phyloP scores from a whole-genome alignment of 2,113 vertebrate genomes.

The Megaleporinus macrocephalus region DNA sequence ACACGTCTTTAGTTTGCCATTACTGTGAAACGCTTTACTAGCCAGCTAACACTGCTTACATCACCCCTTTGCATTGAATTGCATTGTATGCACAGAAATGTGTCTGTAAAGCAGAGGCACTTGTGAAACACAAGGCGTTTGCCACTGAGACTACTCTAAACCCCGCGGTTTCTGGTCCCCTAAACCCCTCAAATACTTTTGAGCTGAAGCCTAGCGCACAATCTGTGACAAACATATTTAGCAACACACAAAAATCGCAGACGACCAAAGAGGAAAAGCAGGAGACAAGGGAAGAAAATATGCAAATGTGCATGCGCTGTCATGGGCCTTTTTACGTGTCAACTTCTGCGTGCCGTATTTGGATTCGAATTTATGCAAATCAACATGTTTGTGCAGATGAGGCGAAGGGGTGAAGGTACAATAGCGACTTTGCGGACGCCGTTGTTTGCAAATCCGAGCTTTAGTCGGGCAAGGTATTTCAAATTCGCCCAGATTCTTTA shows the following conservation, averaged over 20 bases:
- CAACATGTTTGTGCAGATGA: constrained; percentile 30
- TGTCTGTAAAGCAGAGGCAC: background rate
- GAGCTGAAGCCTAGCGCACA: background rate
- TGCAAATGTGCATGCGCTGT: constrained; percentile 33
- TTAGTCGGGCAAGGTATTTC: background rate
- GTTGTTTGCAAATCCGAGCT: background rate
- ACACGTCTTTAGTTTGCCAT: background rate
- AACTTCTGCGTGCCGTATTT: constrained; percentile 21
- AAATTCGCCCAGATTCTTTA: background rate
- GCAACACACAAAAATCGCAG: background rate
- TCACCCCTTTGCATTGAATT: background rate
- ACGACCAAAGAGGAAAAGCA: constrained; percentile 25
- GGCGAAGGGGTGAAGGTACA: background rate
- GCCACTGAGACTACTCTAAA: background rate
- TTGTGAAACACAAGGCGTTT: background rate
- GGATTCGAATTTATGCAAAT: constrained; percentile 45
- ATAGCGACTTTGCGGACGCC: background rate
- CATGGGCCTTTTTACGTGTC: constrained; percentile 20
- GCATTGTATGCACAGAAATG: background rate
- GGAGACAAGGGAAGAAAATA: background rate
- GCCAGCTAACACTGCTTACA: background rate
- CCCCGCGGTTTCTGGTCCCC: background rate
- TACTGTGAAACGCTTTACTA: background rate
- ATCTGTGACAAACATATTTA: constrained; percentile 36
- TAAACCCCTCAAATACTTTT: background rate